A percentile compares a stretch with the other conserved stretches of the same genome.
phyloP scores from a whole-genome alignment of 2,797 vertebrate species.

The Vultur gryphus region DNA sequence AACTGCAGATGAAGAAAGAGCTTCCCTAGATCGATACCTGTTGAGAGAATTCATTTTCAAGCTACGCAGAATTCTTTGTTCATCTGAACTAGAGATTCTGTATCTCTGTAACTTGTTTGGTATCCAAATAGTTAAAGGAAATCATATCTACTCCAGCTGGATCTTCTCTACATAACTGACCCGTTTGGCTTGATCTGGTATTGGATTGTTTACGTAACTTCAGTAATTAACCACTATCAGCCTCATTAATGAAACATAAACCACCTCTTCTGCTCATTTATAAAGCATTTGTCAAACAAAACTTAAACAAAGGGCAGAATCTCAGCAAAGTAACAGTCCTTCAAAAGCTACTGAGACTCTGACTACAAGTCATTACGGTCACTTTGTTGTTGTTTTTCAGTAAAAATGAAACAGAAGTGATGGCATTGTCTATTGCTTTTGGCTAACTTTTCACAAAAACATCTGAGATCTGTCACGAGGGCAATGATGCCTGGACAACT shows the following conservation, averaged over 20 bases:
- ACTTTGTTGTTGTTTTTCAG: conserved; percentile 65
- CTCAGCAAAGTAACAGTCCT: conserved; percentile 59
- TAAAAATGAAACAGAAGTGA: conserved; percentile 50
- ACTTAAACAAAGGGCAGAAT: conserved; percentile 75
- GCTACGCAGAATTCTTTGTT: not conserved
- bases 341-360: conserved; percentile 59
- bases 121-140: conserved; percentile 68
- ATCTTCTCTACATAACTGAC: conserved; percentile 75
- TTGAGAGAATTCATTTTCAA: not conserved
- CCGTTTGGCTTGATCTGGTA: conserved; percentile 73
- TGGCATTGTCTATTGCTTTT: conserved; percentile 66
- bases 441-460: conserved; percentile 39
- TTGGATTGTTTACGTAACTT: conserved; percentile 75
- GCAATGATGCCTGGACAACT: conserved; percentile 56
- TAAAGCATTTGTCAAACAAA: conserved; percentile 78
- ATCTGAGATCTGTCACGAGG: conserved; percentile 64
- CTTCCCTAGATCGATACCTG: not conserved
- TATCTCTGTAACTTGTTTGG: not conserved
- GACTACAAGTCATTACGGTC: conserved; percentile 40
- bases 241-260: conserved; percentile 83
- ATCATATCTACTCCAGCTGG: conserved; percentile 71
- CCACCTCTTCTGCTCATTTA: conserved; percentile 75
- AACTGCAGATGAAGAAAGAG: not conserved
- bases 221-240: conserved; percentile 80
- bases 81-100: not conserved